Conservation (phyloP, 2,113 vertebrate species). For the Candoia aspera region DNA sequence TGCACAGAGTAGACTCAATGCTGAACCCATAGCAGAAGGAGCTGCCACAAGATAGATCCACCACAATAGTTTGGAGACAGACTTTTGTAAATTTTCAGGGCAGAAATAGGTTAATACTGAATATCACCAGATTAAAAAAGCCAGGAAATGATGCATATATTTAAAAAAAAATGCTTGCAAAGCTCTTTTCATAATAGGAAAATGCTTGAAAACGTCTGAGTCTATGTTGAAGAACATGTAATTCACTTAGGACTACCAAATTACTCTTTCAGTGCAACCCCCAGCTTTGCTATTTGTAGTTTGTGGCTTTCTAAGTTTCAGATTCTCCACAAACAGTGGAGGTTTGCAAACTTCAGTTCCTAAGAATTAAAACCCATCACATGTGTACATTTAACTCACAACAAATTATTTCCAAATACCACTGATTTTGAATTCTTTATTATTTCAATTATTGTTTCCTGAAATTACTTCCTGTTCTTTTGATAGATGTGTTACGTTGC, state of each 20-base stretch:
- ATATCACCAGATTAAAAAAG: neutral
- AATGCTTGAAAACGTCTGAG: slow-evolving; percentile 25
- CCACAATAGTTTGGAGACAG: neutral
- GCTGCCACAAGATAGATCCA: neutral
- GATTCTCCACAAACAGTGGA: slow-evolving; percentile 13
- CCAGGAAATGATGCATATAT: neutral
- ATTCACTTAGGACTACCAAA: slow-evolving; percentile 16
- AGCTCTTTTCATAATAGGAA: slow-evolving; percentile 44
- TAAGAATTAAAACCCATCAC: slow-evolving; percentile 63
- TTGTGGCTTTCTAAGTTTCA: slow-evolving; percentile 29
- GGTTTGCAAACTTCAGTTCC: slow-evolving; percentile 35
- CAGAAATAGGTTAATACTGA: neutral
- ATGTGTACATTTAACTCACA: slow-evolving; percentile 55
- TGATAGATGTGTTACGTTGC: slow-evolving; percentile 74
- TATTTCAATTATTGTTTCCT: slow-evolving; percentile 42
- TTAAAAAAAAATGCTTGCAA: neutral
- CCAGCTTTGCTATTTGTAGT: slow-evolving; percentile 31
- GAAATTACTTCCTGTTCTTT: slow-evolving; percentile 61
- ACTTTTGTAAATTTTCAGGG: neutral
- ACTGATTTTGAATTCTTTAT: slow-evolving; percentile 61
- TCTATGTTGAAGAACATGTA: slow-evolving; percentile 16
- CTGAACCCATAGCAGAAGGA: too few species aligned
- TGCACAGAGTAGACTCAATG: too few species aligned
- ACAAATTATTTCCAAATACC: slow-evolving; percentile 73
- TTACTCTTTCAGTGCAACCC: too few species aligned